Percentiles rank a stretch among this genome's conserved stretches.
phyloP scores from a whole-genome alignment of 2,113 vertebrate genomes.

The Stigmatopora argus region DNA sequence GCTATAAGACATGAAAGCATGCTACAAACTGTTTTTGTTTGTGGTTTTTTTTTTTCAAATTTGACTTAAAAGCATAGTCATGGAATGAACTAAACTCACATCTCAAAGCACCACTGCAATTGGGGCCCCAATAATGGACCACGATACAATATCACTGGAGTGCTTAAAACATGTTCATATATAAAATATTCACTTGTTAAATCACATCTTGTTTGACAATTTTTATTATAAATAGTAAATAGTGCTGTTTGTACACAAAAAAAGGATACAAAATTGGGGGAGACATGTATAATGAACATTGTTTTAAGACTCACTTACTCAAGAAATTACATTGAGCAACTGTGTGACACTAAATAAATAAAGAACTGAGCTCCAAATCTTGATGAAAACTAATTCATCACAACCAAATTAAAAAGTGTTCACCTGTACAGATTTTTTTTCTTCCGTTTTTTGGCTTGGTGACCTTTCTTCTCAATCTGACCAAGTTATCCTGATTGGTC shows the following conservation, averaged over 20 bases:
- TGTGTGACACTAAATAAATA: slow-evolving; percentile 66
- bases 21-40: no score
- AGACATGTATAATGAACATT: slow-evolving; percentile 42
- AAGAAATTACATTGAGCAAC: slow-evolving; percentile 37
- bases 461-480: slow-evolving; percentile 23
- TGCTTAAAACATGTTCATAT: no score
- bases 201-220: slow-evolving; percentile 45
- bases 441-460: slow-evolving; percentile 48
- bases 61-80: no score
- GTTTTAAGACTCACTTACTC: slow-evolving; percentile 53
- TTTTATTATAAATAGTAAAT: slow-evolving; percentile 81
- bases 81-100: no score
- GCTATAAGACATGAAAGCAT: no score
- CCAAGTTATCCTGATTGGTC: slow-evolving; percentile 53
- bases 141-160: no score
- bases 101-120: no score
- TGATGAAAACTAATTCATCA: slow-evolving; percentile 40
- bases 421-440: slow-evolving; percentile 37
- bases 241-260: slow-evolving; percentile 76
- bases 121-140: no score
- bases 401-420: slow-evolving; percentile 36
- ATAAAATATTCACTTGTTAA: slow-evolving; percentile 11
- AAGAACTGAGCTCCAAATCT: slow-evolving; percentile 37
- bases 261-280: slow-evolving; percentile 41
- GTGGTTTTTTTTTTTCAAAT: no score